Base-by-base conservation (phyloP, 2,113 vertebrate genomes). In the Phaethon lepturus region DNA sequence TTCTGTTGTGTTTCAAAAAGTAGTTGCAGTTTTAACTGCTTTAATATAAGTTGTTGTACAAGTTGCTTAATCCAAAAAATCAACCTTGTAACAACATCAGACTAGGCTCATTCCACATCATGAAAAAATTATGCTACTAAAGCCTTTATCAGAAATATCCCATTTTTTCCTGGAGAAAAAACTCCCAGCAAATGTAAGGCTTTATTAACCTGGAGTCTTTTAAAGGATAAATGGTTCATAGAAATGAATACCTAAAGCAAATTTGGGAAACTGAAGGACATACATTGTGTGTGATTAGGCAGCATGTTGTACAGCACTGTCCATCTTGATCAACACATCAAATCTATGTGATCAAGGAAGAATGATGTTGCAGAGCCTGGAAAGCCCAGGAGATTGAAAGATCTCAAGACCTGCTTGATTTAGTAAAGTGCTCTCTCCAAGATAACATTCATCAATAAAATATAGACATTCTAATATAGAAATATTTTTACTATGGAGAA, bases 351-450 rank as follows among this genome's bases (percentile, higher is more conserved):
- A 83, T 55, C 78, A 60, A 56, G 38, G 40, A 75, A 82, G 49
- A 94, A 82, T 63, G 74, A 9, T 85, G n/a, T 19, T 35, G 31
- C 11, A 63, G 85, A 88, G 62, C n/a, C 26, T 55, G 25, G 62
- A 88, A 94, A 42, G 25, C 66, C 67, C 81, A 88, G 55, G 78
- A 86, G 91, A 88, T 42, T 74, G 69, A 82, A 26, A 59, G 42
- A 50, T 52, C 77, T 81, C 62, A 92, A 72, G 62, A 86, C 7
- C 53, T 59, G 38, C 58, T 55, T 92, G 86, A 88, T 82, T 90
- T 75, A 92, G n/a, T 68, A 9, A 66, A 90, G 42, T n/a, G 19
- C 5, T 72, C 22, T 28, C 63, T 82, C 44, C 49, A 75, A 90
- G 69, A 45, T 7, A 62, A 62, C 35, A 84, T 67, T 45, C 1